Evolutionary conservation across 35 echinoderm and acorn worm genomes (phyloP).

Genomic region (Apostichopus californicus): DNA sequence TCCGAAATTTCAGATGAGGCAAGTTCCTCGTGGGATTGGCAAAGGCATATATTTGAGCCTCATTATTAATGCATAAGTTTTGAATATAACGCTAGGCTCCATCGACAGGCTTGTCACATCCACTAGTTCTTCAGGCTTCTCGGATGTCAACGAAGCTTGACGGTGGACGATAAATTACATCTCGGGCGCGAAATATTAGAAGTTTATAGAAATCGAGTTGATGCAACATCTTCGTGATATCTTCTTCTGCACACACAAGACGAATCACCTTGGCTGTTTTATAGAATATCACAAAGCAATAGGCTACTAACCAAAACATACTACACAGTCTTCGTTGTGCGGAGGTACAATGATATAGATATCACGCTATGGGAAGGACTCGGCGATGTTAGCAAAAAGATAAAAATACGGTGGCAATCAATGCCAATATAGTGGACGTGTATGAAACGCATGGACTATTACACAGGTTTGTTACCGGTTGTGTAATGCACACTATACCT

Average conservation of each 20-base stretch:
- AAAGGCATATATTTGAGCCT: not conserved
- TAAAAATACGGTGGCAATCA: too few species aligned
- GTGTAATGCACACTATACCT: too few species aligned
- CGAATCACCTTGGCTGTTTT: not conserved
- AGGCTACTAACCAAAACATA: too few species aligned
- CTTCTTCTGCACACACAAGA: not conserved
- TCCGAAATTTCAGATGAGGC: not conserved
- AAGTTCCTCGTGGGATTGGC: not conserved
- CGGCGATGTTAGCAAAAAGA: too few species aligned
- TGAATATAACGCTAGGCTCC: not conserved
- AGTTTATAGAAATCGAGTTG: not conserved
- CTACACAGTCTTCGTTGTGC: too few species aligned
- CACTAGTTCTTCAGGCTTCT: constrained; percentile 2
- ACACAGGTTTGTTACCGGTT: too few species aligned
- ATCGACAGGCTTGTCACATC: not conserved
- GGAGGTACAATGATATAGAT: too few species aligned
- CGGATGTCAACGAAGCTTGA: not conserved
- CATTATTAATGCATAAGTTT: constrained; percentile 7
- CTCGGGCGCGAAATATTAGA: not conserved
- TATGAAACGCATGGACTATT: too few species aligned
- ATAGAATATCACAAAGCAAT: not conserved
- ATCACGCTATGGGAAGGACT: too few species aligned
- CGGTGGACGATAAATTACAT: not conserved
- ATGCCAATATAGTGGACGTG: too few species aligned
- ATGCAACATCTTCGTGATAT: not conserved